These are phyloP conservation scores for Molossus alvarezi DNA, from an alignment of 2,797 vertebrate genomes.

Conservation along the genomic window DNA sequence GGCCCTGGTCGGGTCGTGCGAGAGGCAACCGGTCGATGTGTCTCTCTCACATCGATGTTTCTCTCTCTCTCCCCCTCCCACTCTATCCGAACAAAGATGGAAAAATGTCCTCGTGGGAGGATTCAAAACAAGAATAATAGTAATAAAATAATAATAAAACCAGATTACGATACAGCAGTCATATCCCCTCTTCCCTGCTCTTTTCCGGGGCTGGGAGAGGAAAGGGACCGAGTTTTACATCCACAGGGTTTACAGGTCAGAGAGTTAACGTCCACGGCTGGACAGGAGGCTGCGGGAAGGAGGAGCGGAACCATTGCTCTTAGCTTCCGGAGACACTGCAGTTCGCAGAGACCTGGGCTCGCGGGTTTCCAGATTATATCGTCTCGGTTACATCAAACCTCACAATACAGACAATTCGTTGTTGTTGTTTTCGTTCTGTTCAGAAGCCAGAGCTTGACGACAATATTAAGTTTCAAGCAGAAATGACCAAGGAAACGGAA, in stretches of 20 bases:
- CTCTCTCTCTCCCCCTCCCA: too few relatives aligned
- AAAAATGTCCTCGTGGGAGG: too few relatives aligned
- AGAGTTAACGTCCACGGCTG: background rate
- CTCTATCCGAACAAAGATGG: too few relatives aligned
- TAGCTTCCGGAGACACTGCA: slow-evolving; percentile 3
- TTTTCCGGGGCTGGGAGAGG: slow-evolving; percentile 70
- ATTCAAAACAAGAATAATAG: too few relatives aligned
- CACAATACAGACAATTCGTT: background rate
- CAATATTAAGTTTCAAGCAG: background rate
- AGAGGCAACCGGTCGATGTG: too few relatives aligned
- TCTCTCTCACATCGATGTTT: too few relatives aligned
- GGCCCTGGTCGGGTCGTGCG: too few relatives aligned
- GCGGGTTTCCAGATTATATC: background rate
- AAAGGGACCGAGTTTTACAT: slow-evolving; percentile 78
- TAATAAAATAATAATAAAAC: background rate
- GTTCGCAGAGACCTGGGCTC: background rate
- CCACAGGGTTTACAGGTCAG: slow-evolving; percentile 60
- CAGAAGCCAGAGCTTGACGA: background rate
- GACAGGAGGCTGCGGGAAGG: fast-evolving
- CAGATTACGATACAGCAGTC: slow-evolving; percentile 60
- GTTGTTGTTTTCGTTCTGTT: background rate
- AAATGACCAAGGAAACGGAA: background rate
- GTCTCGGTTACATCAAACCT: slow-evolving; percentile 28
- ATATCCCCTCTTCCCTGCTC: slow-evolving; percentile 44
- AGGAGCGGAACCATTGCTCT: background rate